These are phyloP conservation scores for Chiloscyllium punctatum DNA, from an alignment of 2,797 vertebrate genomes.

Conservation along the genomic window DNA sequence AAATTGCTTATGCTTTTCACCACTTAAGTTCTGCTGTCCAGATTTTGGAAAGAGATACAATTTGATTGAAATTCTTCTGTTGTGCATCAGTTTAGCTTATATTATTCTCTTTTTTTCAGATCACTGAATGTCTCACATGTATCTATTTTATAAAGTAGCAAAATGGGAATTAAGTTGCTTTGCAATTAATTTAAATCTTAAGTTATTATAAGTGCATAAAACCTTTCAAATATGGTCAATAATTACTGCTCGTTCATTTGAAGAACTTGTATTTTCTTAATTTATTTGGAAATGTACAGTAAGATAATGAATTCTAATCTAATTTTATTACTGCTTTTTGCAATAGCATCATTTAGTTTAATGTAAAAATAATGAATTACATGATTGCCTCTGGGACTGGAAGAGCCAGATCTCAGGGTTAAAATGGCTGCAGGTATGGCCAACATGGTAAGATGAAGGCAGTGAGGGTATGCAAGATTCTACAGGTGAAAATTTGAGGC, in stretches of 20 bases:
- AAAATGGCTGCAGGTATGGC: background rate
- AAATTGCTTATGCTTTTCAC: background rate
- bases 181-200: background rate
- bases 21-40: background rate
- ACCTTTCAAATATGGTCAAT: background rate
- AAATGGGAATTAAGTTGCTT: background rate
- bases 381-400: background rate
- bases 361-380: background rate
- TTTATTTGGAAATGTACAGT: background rate
- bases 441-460: background rate
- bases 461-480: background rate
- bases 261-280: background rate
- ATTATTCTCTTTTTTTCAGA: background rate
- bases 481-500: background rate
- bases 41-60: background rate
- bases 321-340: background rate
- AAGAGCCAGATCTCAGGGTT: background rate
- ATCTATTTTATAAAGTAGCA: background rate
- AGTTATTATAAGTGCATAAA: background rate
- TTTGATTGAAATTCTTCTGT: background rate
- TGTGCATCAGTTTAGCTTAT: background rate
- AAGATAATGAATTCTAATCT: background rate
- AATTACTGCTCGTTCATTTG: background rate
- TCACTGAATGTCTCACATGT: background rate
- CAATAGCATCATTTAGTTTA: background rate